Conservation (phyloP, 1,140 invertebrate species). For the Pseudoatta argentina region DNA sequence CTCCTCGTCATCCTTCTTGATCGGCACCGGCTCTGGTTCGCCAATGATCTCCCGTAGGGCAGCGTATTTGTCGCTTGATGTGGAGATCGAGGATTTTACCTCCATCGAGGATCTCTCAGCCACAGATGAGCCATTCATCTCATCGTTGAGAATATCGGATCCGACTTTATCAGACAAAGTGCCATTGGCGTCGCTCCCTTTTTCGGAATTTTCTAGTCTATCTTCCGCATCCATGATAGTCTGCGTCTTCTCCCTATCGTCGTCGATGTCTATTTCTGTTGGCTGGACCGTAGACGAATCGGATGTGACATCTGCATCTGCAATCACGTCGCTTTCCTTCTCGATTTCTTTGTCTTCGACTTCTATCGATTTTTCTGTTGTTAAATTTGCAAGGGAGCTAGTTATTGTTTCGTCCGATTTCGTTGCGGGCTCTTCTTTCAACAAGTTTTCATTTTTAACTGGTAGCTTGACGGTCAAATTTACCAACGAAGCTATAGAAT, state of each 20-base stretch:
- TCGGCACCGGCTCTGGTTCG: conserved; percentile 73
- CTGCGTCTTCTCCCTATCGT: conserved; percentile 57
- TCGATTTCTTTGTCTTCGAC: conserved; percentile 45
- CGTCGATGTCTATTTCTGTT: conserved; percentile 49
- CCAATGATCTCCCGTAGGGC: conserved; percentile 83
- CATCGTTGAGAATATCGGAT: conserved; percentile 68
- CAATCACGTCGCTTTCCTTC: conserved; percentile 7
- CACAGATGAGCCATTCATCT: conserved; percentile 66
- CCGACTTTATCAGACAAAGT: conserved; percentile 54
- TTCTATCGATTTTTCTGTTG: conserved; percentile 35
- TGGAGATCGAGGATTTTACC: conserved; percentile 78
- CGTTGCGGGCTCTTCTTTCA: conserved; percentile 57
- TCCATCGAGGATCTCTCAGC: conserved; percentile 74
- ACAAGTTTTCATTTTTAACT: conserved; percentile 65
- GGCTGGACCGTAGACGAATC: conserved; percentile 48
- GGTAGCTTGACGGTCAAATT: conserved; percentile 81
- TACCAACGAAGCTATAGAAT: conserved; percentile 75
- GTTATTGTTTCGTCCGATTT: conserved; percentile 43
- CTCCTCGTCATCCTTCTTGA: conserved; percentile 71
- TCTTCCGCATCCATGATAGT: conserved; percentile 33
- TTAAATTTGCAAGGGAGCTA: not conserved
- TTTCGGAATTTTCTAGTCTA: conserved; percentile 54
- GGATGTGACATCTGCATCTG: conserved; percentile 38
- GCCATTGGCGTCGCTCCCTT: conserved; percentile 55
- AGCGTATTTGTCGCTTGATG: conserved; percentile 83